A percentile compares a stretch with the other conserved stretches of the same genome.
Conservation (phyloP, 2,797 vertebrate species). For the Discoglossus pictus region DNA sequence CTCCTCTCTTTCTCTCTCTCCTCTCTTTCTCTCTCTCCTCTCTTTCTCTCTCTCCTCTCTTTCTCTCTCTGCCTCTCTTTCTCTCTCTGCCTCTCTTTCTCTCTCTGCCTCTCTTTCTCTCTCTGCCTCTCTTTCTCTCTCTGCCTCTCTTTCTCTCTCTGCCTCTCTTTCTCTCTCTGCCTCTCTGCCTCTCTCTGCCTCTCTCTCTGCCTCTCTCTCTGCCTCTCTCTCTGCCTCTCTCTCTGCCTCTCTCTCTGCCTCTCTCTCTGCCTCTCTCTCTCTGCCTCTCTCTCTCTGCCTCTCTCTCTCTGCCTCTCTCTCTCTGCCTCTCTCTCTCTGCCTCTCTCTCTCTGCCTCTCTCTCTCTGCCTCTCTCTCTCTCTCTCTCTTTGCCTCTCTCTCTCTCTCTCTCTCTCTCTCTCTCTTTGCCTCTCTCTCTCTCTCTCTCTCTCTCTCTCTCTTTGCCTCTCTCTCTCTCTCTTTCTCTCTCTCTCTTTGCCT, state of each 20-base stretch:
- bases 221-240: no score
- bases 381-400: neutral
- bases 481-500: neutral
- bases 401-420: conserved; percentile 7
- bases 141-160: no score
- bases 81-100: no score
- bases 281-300: neutral
- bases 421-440: conserved; percentile 2
- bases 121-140: no score
- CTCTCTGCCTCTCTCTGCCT: conserved; percentile 45
- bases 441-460: conserved; percentile 6
- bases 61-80: no score
- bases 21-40: no score
- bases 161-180: conserved; percentile 33
- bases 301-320: neutral
- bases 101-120: no score
- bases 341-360: neutral
- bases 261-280: conserved; percentile 7
- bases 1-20: no score
- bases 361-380: neutral
- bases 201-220: neutral
- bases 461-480: neutral
- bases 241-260: neutral
- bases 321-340: neutral
- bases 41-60: no score